These are phyloP conservation scores for Ischnura elegans DNA, from an alignment of 2,888 invertebrate genomes.

Conservation along the genomic window DNA sequence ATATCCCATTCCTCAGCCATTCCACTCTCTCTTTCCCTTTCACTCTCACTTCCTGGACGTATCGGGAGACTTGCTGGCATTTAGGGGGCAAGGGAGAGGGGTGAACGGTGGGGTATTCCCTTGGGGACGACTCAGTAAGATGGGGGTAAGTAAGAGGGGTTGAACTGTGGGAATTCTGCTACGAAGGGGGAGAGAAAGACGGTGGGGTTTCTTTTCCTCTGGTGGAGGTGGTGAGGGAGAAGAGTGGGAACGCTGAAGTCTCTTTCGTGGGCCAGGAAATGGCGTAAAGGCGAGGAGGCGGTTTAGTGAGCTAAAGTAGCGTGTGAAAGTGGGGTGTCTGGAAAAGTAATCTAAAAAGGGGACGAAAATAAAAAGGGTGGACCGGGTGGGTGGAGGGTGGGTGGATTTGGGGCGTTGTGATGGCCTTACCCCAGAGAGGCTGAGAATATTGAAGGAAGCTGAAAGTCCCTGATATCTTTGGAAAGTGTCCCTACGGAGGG, in stretches of 20 bases:
- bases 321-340: constrained; percentile 33
- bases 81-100: neutral
- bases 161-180: too few species aligned
- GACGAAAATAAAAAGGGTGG: too few species aligned
- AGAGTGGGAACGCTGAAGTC: neutral
- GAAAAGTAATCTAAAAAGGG: constrained; percentile 34
- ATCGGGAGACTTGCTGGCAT: neutral
- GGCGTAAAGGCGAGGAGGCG: neutral
- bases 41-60: neutral
- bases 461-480: too few species aligned
- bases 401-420: neutral
- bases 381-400: neutral
- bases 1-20: neutral
- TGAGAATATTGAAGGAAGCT: too few species aligned
- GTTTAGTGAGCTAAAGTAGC: neutral
- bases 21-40: too few species aligned
- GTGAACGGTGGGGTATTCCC: neutral
- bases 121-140: neutral
- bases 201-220: too few species aligned
- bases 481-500: too few species aligned
- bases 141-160: neutral
- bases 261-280: neutral
- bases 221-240: too few species aligned
- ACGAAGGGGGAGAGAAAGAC: too few species aligned
- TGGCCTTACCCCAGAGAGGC: too few species aligned